Evolutionary conservation across 2,888 invertebrate species (phyloP).

Genomic region (Sylvicola cinctus): DNA sequence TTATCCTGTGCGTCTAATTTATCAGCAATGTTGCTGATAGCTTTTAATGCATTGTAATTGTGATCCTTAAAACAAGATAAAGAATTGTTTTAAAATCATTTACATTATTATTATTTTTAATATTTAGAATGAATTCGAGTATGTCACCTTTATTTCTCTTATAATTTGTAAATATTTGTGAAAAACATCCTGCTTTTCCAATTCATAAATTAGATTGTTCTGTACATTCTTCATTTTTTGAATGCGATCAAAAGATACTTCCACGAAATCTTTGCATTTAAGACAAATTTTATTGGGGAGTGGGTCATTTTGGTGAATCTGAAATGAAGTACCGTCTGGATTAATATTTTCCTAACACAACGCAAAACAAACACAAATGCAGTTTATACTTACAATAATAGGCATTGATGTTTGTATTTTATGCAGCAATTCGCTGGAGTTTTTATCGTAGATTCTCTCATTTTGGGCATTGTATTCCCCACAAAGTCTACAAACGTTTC

Average conservation of each 20-base stretch:
- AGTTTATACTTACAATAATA: slow-evolving; percentile 2
- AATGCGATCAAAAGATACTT: slow-evolving; percentile 1
- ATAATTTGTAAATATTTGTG: slow-evolving; percentile 1
- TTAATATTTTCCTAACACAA: no score
- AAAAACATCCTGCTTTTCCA: not conserved
- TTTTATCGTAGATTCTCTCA: not conserved
- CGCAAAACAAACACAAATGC: no score
- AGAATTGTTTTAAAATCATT: not conserved
- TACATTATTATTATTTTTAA: not conserved
- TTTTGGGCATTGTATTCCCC: slow-evolving; percentile 1
- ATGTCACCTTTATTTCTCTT: not conserved
- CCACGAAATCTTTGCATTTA: slow-evolving; percentile 11
- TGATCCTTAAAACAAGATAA: no score
- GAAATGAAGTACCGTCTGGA: slow-evolving; percentile 2
- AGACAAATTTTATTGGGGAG: slow-evolving; percentile 16
- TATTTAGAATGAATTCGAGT: not conserved
- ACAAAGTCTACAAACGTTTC: slow-evolving; percentile 3
- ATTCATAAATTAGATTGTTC: slow-evolving; percentile 2
- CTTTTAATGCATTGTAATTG: no score
- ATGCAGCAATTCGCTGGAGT: not conserved
- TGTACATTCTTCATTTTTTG: not conserved
- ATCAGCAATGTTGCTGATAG: no score
- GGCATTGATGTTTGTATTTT: slow-evolving; percentile 3
- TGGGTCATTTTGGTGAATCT: slow-evolving; percentile 16
- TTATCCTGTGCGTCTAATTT: no score